Percentiles rank a stretch among this genome's conserved stretches.
Evolutionary conservation across 2,888 invertebrate genomes (phyloP).

Genomic region (Euphydryas editha): DNA sequence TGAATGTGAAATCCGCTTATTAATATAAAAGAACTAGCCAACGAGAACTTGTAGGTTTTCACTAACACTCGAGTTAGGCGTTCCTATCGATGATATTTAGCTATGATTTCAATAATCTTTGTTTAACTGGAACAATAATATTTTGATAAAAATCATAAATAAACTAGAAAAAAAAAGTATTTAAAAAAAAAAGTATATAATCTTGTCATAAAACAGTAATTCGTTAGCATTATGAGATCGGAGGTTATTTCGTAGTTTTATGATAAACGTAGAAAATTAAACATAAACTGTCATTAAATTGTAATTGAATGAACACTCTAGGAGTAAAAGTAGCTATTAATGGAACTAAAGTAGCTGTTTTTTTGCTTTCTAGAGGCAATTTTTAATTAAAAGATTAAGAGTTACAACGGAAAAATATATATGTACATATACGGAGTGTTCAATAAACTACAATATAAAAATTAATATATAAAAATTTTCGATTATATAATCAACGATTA

Average conservation of each 20-base stretch:
- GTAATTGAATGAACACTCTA: neutral
- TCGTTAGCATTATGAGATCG: neutral
- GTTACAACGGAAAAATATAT: neutral
- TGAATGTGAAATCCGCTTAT: slow-evolving; percentile 68
- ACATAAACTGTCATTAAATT: neutral
- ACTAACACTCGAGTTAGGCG: slow-evolving; percentile 53
- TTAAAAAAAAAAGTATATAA: neutral
- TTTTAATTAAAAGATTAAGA: neutral
- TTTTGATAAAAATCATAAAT: no score
- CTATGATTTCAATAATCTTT: no score
- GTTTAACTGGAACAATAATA: no score
- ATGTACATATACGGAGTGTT: neutral
- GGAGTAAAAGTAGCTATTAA: neutral
- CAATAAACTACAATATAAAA: neutral
- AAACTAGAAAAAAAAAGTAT: no score
- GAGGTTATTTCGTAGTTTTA: neutral
- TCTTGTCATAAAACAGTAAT: neutral
- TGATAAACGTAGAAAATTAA: slow-evolving; percentile 5
- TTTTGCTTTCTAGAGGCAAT: neutral
- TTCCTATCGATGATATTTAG: neutral
- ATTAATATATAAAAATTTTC: no score
- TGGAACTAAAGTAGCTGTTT: neutral
- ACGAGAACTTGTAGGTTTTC: slow-evolving; percentile 62
- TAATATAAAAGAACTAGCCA: slow-evolving; percentile 60
- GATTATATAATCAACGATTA: no score